phyloP scores from a whole-genome alignment of 2,113 vertebrate genomes.

The Henicopernis longicauda region DNA sequence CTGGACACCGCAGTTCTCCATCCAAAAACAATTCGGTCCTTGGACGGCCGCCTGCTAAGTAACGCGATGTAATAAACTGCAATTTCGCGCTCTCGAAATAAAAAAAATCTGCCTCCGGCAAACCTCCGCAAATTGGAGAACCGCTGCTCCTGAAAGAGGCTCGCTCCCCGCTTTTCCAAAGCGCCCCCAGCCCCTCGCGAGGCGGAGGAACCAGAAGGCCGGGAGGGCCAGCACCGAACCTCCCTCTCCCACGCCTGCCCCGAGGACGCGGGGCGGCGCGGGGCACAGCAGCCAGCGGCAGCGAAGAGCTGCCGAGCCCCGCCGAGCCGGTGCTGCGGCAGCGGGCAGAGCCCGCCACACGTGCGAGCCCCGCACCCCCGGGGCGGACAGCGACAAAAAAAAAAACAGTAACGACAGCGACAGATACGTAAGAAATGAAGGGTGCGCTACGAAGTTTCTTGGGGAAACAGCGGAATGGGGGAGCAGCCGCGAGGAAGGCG shows the following conservation, averaged over 20 bases:
- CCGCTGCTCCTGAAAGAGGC: neutral
- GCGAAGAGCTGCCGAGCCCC: no score
- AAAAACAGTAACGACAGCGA: neutral
- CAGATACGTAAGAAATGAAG: accelerated
- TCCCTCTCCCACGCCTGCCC: neutral
- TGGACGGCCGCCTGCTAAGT: neutral
- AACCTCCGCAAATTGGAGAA: neutral
- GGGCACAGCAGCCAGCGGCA: no score
- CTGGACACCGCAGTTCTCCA: neutral
- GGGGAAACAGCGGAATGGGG: accelerated
- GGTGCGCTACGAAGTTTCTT: neutral
- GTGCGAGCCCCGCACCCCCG: neutral
- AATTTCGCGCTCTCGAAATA: neutral
- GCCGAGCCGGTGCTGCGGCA: neutral
- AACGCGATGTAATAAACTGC: neutral
- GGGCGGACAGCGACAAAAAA: neutral
- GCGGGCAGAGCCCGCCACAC: neutral
- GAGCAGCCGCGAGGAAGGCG: neutral
- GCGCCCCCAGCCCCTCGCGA: neutral
- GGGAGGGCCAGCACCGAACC: neutral
- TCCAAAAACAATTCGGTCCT: neutral
- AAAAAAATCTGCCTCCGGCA: neutral
- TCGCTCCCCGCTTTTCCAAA: neutral
- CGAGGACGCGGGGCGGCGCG: no score
- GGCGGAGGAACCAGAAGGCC: neutral